Evolutionary conservation across 1,140 invertebrate genomes (phyloP), one percentile per base, ranked within the genome.

Genomic region (Latrodectus geometricus): DNA sequence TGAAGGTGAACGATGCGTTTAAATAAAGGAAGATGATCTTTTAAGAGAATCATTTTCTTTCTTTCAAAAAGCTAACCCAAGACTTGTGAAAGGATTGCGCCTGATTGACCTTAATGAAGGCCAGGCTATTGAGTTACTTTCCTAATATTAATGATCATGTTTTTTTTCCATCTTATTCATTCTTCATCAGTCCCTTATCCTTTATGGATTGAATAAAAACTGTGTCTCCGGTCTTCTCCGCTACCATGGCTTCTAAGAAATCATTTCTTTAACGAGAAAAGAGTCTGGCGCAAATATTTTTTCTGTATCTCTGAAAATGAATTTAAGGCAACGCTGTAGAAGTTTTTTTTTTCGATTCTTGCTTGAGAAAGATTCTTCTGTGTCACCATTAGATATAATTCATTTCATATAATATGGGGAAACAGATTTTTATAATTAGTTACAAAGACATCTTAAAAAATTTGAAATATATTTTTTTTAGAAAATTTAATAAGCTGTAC

Each of bases 71-170:
- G 48, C 17, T 15, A 35, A 15, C 17, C 8, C 17, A 14, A 54
- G 74, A n/a, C 35, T 35, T 35, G 35, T 69, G n/a, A 11, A 69
- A 23, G 21, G 74, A 20, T 54, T 21, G 68, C 21, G 73, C 49
- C 35, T 84, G 82, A 84, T 84, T 76, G 73, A 84, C 82, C 73
- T 75, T 84, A 84, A 84, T 84, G 82, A 84, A 84, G 54, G 56
- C 61, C 14, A 9, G 35, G 69, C 72, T 84, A 84, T 84, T 84
- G 73, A 76, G 61, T 84, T 84, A 76, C 82, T 84, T 50, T 20
- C 21, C 70, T 82, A 35, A 35, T 76, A 76, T 84, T 84, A 84
- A 84, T 76, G 82, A 35, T 8, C 21, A 77, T 12, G 20, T 77
- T 77, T 69, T 83, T 83, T 83, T 70, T 61, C 20, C 35, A 8